These are phyloP conservation scores for Arion vulgaris DNA, from an alignment of 1,140 invertebrate genomes.

Conservation along the genomic window DNA sequence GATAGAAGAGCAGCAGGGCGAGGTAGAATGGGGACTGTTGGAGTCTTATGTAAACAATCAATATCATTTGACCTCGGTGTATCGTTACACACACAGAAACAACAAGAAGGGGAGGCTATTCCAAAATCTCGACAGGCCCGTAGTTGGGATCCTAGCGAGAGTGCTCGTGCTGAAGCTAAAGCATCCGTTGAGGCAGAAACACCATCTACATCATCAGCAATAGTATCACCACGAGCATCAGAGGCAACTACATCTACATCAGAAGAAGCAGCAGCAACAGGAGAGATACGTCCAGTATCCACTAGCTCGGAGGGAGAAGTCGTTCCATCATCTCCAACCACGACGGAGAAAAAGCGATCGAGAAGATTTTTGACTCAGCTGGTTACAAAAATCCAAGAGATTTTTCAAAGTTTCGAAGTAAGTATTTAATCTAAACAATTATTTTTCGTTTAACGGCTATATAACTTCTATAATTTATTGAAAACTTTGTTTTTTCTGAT, in stretches of 20 bases:
- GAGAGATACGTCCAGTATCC: conserved; percentile 43
- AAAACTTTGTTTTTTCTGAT: too few relatives aligned
- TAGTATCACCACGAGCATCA: background rate
- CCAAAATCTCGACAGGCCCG: conserved; percentile 1
- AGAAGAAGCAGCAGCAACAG: background rate
- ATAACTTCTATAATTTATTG: too few relatives aligned
- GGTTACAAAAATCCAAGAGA: conserved; percentile 66
- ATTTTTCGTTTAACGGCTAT: too few relatives aligned
- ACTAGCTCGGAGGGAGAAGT: conserved; percentile 57
- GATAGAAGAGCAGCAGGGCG: conserved; percentile 46
- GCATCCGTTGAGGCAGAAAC: too few relatives aligned
- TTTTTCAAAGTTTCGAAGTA: conserved; percentile 71
- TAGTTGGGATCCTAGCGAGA: conserved; percentile 36
- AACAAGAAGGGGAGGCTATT: background rate
- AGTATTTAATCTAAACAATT: too few relatives aligned
- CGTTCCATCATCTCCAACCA: conserved; percentile 41
- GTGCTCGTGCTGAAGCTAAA: conserved; percentile 10
- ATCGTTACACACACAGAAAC: conserved; percentile 47
- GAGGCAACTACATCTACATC: background rate
- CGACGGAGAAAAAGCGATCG: conserved; percentile 56
- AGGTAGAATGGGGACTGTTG: conserved; percentile 65
- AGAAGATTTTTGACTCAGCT: conserved; percentile 61
- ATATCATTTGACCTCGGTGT: conserved; percentile 68
- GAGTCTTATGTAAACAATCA: conserved; percentile 65
- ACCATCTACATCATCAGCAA: background rate